Evolutionary conservation across 2,888 invertebrate species (phyloP).

Genomic region (Strigamia maritima): DNA sequence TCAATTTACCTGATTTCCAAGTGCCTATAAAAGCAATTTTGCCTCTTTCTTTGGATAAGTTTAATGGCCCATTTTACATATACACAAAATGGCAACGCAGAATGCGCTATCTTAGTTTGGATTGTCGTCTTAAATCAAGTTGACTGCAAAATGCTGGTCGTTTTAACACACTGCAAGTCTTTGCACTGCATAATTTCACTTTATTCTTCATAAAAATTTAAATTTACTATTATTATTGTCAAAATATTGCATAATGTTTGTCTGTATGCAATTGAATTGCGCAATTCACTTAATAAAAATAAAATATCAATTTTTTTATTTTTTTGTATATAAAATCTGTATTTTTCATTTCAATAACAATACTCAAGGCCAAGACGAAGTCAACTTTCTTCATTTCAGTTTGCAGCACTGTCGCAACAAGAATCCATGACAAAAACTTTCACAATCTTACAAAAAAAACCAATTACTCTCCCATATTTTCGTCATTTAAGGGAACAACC

Average conservation of each 20-base stretch:
- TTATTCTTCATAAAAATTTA: neutral
- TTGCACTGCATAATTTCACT: neutral
- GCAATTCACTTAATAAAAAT: no score
- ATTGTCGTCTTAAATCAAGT: neutral
- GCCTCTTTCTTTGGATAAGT: neutral
- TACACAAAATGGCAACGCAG: neutral
- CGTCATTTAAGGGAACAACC: neutral
- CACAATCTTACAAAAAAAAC: neutral
- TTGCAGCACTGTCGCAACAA: neutral
- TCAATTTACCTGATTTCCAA: constrained; percentile 2
- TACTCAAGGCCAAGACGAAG: no score
- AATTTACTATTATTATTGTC: no score
- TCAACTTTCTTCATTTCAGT: neutral
- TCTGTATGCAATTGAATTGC: no score
- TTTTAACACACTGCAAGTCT: neutral
- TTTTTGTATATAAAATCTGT: no score
- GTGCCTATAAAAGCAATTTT: neutral
- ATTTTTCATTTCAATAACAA: no score
- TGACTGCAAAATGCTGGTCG: neutral
- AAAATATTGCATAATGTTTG: no score
- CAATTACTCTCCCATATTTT: neutral
- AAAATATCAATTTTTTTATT: no score
- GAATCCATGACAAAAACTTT: neutral
- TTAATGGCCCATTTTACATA: neutral
- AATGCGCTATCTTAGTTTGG: neutral